phyloP scores from a whole-genome alignment of 2,888 invertebrate genomes.

The Xestia ashworthii region DNA sequence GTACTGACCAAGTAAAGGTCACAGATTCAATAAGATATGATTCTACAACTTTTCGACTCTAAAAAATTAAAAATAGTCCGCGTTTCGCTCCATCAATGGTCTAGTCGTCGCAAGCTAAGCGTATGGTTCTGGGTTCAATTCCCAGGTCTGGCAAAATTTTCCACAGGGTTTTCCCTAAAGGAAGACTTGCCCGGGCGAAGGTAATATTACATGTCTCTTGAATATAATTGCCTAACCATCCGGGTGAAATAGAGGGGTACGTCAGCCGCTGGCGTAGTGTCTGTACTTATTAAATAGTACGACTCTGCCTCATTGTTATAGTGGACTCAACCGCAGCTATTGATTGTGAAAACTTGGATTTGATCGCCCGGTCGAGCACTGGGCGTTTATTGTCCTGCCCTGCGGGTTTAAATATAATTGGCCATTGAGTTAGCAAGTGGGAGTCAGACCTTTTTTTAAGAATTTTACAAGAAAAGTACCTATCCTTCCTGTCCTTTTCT shows the following conservation, averaged over 20 bases:
- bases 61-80: neutral
- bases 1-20: neutral
- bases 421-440: neutral
- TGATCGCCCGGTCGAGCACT: neutral
- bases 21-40: neutral
- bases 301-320: neutral
- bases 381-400: neutral
- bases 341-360: neutral
- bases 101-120: neutral
- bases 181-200: neutral
- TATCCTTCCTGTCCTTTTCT: neutral
- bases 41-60: neutral
- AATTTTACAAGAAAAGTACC: neutral
- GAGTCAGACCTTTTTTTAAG: neutral
- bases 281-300: neutral
- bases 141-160: neutral
- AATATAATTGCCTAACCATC: neutral
- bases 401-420: neutral
- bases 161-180: neutral
- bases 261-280: neutral
- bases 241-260: neutral
- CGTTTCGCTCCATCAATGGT: neutral
- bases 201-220: neutral
- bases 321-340: neutral
- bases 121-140: neutral